Conservation (phyloP, 2,113 vertebrate species). For the Percina caprodes region DNA sequence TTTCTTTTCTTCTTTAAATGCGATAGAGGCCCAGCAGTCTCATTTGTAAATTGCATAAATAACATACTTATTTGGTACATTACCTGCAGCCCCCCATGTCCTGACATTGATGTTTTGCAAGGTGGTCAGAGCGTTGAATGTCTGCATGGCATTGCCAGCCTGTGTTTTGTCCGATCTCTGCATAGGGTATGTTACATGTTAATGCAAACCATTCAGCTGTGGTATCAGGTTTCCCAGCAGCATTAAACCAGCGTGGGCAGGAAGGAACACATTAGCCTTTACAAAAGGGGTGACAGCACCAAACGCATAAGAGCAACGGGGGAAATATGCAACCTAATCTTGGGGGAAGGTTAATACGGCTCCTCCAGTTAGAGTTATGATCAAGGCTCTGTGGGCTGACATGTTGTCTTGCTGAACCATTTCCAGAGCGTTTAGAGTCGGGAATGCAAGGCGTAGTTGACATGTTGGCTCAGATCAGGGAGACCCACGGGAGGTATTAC, state of each 20-base stretch:
- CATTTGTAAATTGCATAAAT: slow-evolving; percentile 69
- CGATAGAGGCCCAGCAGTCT: slow-evolving; percentile 23
- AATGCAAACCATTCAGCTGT: slow-evolving; percentile 61
- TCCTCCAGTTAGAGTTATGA: slow-evolving; percentile 42
- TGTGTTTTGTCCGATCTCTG: slow-evolving; percentile 55
- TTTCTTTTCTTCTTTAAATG: slow-evolving; percentile 48
- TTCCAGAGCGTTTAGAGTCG: slow-evolving; percentile 49
- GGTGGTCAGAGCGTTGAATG: slow-evolving; percentile 46
- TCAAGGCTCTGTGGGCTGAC: slow-evolving; percentile 47
- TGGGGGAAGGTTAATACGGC: slow-evolving; percentile 37
- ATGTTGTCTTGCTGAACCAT: slow-evolving; percentile 50
- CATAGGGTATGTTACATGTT: slow-evolving; percentile 45
- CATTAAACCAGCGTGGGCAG: slow-evolving; percentile 51
- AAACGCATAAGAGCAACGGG: slow-evolving; percentile 38
- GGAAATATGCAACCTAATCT: slow-evolving; percentile 57
- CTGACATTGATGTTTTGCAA: slow-evolving; percentile 52
- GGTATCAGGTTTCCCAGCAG: slow-evolving; percentile 59
- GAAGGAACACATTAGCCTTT: slow-evolving; percentile 76
- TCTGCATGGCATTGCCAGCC: slow-evolving; percentile 46
- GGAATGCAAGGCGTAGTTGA: slow-evolving; percentile 26
- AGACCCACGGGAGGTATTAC: slow-evolving; percentile 50
- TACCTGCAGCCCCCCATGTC: slow-evolving; percentile 13
- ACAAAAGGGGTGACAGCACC: slow-evolving; percentile 60
- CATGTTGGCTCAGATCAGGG: slow-evolving; percentile 17
- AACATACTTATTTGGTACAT: slow-evolving; percentile 67